A percentile compares a stretch with the other conserved stretches of the same genome.
Conservation (phyloP, 1,140 invertebrate species). For the Zaprionus kolodkinae region DNA sequence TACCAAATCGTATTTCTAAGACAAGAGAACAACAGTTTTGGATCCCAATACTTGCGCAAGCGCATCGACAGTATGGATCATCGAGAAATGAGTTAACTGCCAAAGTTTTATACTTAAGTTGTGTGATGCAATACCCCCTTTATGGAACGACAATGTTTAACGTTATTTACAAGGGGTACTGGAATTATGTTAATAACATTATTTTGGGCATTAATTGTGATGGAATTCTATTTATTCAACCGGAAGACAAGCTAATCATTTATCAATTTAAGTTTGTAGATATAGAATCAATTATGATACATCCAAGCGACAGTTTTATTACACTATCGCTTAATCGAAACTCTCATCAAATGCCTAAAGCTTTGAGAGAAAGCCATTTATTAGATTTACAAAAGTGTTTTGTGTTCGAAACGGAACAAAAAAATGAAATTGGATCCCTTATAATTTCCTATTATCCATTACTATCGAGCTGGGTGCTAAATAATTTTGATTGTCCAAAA, state of each 20-base stretch:
- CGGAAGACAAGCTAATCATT: conserved; percentile 94
- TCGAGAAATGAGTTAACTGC: conserved; percentile 95
- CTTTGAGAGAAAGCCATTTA: conserved; percentile 32
- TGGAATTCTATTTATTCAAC: conserved; percentile 94
- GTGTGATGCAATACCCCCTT: conserved; percentile 98
- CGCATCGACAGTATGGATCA: conserved; percentile 94
- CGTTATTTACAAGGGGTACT: conserved; percentile 95
- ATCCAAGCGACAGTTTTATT: conserved; percentile 96
- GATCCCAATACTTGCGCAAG: conserved; percentile 94
- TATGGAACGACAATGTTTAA: conserved; percentile 97
- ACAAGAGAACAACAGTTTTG: conserved; percentile 91
- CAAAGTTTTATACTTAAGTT: conserved; percentile 96
- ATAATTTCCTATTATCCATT: conserved; percentile 96
- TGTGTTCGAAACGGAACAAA: conserved; percentile 95
- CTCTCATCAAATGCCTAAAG: conserved; percentile 84
- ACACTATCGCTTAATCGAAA: conserved; percentile 89
- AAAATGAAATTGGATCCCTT: conserved; percentile 95
- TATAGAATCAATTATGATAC: conserved; percentile 95
- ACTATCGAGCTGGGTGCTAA: conserved; percentile 93
- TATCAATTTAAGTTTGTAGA: conserved; percentile 95
- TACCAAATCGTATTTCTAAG: conserved; percentile 91
- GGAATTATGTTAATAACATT: conserved; percentile 91
- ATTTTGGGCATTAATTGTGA: conserved; percentile 95
- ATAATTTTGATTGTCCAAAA: conserved; percentile 88
- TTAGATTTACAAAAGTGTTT: conserved; percentile 92